Evolutionary conservation across 2,113 vertebrate genomes (phyloP), one percentile per base, ranked within the genome.

Genomic region (Dicerorhinus sumatrensis): DNA sequence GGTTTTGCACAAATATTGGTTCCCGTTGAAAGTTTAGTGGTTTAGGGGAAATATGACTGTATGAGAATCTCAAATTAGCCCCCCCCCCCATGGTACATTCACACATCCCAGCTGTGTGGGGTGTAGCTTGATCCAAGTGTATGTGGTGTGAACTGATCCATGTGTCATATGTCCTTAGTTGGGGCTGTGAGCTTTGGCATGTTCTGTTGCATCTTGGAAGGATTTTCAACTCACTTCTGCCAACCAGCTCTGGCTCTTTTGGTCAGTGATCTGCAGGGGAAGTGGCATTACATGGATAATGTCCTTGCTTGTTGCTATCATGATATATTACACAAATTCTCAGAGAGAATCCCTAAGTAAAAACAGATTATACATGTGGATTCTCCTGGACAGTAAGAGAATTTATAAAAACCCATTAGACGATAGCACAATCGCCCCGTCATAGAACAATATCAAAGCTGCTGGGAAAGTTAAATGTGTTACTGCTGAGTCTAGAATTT

Each of bases 11-110:
- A 46, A 17, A 54, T 70, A 67, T 79, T 58, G 69, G 46, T 82
- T 94, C 69, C 62, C 27, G 84, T 70, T 91, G 93, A 33, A 88
- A 65, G 89, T 70, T 21, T 92, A 82, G 90, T 91, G 70, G 69
- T 76, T 89, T 73, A 39, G 80, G 87, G 60, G 86, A 69, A 76
- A 42, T 72, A 23, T 25, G 67, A 81, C 36, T 72, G 33, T 56
- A 3, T 12, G 85, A 67, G 82, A 67, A 42, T 73, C 36, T 92
- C 60, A 25, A 0, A 17, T 54, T 12, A 29, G 75, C 67, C 18
- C 51, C 33, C 31, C 33, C 31, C 33, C 8, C 6, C 25, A 8
- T 9, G 46, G 18, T 6, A 2, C 60, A 16, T 2, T 4, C 7
- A 0, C 17, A 8, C 8, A 6, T n/a, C 51, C 36, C 65, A 39